A percentile compares a stretch with the other conserved stretches of the same genome.
phyloP scores from a whole-genome alignment of 2,113 vertebrate genomes.

The Solenodon paradoxus region DNA sequence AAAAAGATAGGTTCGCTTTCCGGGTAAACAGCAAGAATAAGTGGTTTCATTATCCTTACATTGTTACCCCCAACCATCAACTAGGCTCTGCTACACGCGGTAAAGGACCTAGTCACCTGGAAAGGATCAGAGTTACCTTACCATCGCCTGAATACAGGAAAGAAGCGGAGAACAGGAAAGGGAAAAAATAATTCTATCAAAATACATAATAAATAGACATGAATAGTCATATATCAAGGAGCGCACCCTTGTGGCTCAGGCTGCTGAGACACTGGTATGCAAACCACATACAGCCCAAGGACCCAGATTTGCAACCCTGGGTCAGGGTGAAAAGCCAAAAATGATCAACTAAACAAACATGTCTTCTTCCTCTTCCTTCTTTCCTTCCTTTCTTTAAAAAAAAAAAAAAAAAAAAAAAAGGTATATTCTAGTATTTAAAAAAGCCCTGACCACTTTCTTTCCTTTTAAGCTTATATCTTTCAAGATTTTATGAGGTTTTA shows the following conservation, averaged over 20 bases:
- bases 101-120: background rate
- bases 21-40: conserved; percentile 16
- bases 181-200: background rate
- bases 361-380: too few species aligned
- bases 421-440: conserved; percentile 18
- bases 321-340: too few species aligned
- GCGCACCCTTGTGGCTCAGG: too few species aligned
- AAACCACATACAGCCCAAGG: too few species aligned
- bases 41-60: conserved; percentile 12
- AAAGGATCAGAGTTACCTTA: background rate
- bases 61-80: background rate
- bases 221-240: too few species aligned
- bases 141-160: background rate
- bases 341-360: too few species aligned
- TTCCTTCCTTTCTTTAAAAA: too few species aligned
- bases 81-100: background rate
- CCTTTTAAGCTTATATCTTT: conserved; percentile 6
- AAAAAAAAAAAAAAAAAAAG: too few species aligned
- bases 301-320: too few species aligned
- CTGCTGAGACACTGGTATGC: too few species aligned
- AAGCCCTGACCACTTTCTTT: background rate
- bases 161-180: background rate
- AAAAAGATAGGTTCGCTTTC: background rate
- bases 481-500: conserved; percentile 21
- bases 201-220: conserved; percentile 32